Conservation (phyloP, 2,888 invertebrate genomes). For the Patella pellucida region DNA sequence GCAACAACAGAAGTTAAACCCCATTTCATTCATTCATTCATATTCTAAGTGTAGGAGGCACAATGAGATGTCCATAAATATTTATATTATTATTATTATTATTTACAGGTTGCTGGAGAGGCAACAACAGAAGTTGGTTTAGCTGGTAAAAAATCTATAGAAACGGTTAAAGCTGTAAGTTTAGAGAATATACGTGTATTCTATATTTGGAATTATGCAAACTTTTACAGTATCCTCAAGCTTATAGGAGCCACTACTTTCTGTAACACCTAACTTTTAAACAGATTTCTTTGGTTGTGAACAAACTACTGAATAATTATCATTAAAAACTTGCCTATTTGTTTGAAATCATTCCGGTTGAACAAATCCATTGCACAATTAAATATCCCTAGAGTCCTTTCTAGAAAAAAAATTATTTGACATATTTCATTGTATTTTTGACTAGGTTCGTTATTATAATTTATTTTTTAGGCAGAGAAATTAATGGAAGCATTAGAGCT, state of each 20-base stretch:
- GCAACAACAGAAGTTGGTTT: slow-evolving; percentile 83
- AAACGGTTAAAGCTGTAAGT: slow-evolving; percentile 88
- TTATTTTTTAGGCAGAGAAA: slow-evolving; percentile 81
- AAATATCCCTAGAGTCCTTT: neutral
- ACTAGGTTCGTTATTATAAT: slow-evolving; percentile 1
- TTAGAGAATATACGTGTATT: neutral
- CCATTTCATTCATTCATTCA: no score
- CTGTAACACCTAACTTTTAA: no score
- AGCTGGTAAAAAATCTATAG: slow-evolving; percentile 89
- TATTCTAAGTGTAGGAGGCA: neutral
- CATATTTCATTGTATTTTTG: slow-evolving; percentile 6
- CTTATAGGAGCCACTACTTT: no score
- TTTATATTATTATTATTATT: neutral
- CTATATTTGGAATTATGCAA: neutral
- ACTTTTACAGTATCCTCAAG: neutral
- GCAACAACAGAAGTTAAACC: no score
- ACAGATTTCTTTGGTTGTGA: no score
- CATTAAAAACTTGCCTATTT: neutral
- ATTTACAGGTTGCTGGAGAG: slow-evolving; percentile 71
- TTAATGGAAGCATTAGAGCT: slow-evolving; percentile 87
- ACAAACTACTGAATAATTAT: no score
- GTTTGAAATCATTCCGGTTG: no score
- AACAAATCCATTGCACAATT: no score
- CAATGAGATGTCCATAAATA: neutral
- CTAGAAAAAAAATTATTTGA: neutral